phyloP scores from a whole-genome alignment of 2,888 invertebrate species.

The Agapostemon virescens region DNA sequence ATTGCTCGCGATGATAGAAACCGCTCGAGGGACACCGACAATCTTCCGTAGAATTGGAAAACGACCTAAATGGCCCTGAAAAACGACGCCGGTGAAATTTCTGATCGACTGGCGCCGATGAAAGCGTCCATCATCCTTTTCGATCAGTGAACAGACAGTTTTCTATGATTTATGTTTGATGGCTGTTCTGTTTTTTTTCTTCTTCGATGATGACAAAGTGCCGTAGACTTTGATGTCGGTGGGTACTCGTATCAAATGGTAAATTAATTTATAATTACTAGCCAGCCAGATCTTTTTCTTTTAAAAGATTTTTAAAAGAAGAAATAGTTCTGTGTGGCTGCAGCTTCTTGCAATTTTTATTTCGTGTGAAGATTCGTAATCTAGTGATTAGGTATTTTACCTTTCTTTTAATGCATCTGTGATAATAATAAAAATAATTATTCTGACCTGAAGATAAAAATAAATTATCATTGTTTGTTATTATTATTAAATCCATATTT shows the following conservation, averaged over 20 bases:
- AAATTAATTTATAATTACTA: no score
- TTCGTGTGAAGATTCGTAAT: no score
- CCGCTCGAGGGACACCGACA: not conserved
- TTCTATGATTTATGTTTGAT: not conserved
- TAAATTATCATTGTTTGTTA: no score
- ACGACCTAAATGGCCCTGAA: conserved; percentile 28
- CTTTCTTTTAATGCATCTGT: no score
- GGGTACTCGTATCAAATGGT: not conserved
- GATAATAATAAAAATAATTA: no score
- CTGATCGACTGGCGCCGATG: not conserved
- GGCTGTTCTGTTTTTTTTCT: not conserved
- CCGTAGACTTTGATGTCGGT: not conserved
- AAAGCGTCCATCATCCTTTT: conserved; percentile 5
- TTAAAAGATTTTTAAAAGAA: no score
- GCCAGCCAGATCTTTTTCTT: no score
- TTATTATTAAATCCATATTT: no score
- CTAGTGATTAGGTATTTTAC: no score
- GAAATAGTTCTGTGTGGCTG: no score
- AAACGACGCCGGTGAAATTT: not conserved
- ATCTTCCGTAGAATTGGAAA: conserved; percentile 24
- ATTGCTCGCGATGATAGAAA: not conserved
- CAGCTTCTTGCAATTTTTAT: no score
- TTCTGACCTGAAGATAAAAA: no score
- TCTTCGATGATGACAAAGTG: not conserved
- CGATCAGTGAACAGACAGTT: not conserved